phyloP scores from a whole-genome alignment of 1,140 invertebrate species.

The Aphaenogaster ashmeadi region DNA sequence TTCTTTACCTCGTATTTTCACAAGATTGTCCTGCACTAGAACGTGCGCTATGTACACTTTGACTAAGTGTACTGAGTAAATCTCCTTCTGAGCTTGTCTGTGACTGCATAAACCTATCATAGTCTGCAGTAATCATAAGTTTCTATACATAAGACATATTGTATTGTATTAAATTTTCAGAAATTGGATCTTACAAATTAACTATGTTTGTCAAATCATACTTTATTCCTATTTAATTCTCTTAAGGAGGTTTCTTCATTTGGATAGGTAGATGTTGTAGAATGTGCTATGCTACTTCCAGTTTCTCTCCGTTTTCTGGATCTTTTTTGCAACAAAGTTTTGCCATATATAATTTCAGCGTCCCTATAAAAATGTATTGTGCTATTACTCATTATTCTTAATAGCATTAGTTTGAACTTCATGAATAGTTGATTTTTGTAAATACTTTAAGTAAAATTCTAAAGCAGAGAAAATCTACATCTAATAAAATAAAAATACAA shows the following conservation, averaged over 20 bases:
- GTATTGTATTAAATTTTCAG: conserved; percentile 16
- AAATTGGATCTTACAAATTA: background rate
- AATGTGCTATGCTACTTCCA: conserved; percentile 70
- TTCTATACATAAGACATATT: conserved; percentile 32
- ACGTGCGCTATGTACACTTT: conserved; percentile 82
- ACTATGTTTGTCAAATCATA: conserved; percentile 57
- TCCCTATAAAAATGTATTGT: conserved; percentile 82
- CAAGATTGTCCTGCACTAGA: conserved; percentile 72
- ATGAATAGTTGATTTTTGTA: background rate
- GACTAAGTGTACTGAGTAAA: conserved; percentile 77
- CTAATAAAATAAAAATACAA: background rate
- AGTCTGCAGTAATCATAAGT: conserved; percentile 80
- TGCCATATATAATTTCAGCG: conserved; percentile 87
- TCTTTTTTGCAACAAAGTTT: conserved; percentile 77
- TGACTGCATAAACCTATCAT: conserved; percentile 81
- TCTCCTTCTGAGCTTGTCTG: conserved; percentile 80
- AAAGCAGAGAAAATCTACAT: background rate
- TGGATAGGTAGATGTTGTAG: conserved; percentile 66
- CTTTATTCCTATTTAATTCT: conserved; percentile 80
- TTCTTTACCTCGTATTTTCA: conserved; percentile 58
- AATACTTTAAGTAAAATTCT: background rate
- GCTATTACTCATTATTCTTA: background rate
- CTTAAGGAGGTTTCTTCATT: conserved; percentile 74
- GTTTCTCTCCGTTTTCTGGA: conserved; percentile 66
- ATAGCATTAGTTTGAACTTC: background rate